Percentiles rank a stretch among this genome's conserved stretches.
Conservation (phyloP, 2,113 vertebrate genomes). For the Anarrhichthys ocellatus region DNA sequence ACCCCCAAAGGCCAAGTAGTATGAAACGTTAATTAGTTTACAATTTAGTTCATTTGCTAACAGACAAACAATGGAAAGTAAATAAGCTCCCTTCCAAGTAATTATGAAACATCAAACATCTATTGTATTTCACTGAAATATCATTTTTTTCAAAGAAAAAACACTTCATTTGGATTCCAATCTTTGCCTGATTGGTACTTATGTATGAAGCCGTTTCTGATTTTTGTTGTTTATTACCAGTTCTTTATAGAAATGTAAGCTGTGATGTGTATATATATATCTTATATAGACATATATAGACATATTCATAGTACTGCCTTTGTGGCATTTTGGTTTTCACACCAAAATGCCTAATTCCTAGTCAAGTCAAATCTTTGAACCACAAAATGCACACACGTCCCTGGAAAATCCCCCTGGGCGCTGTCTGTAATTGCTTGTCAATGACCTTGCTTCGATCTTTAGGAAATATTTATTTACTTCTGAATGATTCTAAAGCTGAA, state of each 20-base stretch:
- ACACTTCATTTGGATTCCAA: background rate
- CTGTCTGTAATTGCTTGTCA: conserved; percentile 3
- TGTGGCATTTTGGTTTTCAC: too few species aligned
- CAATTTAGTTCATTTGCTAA: conserved; percentile 8
- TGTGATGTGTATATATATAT: background rate
- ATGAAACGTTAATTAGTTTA: conserved; percentile 26
- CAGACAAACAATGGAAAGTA: conserved; percentile 12
- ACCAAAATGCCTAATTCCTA: background rate
- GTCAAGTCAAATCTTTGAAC: conserved; percentile 31
- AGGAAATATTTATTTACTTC: conserved; percentile 12
- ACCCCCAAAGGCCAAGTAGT: conserved; percentile 12
- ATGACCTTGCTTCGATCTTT: conserved; percentile 3
- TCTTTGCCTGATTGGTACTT: background rate
- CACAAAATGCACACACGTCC: conserved; percentile 15
- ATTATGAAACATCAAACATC: conserved; percentile 14
- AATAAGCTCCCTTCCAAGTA: conserved; percentile 7
- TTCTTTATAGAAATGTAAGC: background rate
- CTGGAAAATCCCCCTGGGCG: background rate
- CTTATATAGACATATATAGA: too few species aligned
- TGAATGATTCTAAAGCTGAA: background rate
- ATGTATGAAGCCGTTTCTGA: background rate
- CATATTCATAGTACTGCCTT: too few species aligned
- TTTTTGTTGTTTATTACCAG: background rate
- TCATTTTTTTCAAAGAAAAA: conserved; percentile 2
- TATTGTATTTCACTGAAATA: conserved; percentile 3